Percentiles rank a stretch among this genome's conserved stretches.
These are phyloP conservation scores for Clinocottus analis DNA, from an alignment of 2,113 vertebrate species.

Conservation along the genomic window DNA sequence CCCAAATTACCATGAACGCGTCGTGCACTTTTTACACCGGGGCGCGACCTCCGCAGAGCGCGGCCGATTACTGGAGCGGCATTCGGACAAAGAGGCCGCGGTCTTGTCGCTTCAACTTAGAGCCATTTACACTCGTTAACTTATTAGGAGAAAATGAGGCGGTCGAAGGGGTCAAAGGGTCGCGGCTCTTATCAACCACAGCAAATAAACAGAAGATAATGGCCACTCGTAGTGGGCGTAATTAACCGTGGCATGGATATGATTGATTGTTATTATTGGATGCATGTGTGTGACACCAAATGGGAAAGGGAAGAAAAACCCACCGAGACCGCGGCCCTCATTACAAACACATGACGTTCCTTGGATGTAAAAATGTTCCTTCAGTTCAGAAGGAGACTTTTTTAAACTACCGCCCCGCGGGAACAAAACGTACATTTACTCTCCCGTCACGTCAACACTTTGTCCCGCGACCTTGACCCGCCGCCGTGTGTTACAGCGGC, in stretches of 20 bases:
- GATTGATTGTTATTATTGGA: background rate
- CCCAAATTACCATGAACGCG: background rate
- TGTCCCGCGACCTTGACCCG: conserved; percentile 24
- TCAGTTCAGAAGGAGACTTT: background rate
- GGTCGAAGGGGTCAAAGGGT: background rate
- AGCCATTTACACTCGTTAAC: background rate
- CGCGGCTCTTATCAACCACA: background rate
- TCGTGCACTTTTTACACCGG: background rate
- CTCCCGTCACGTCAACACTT: conserved; percentile 19
- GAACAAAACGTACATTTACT: conserved; percentile 2
- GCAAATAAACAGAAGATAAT: background rate
- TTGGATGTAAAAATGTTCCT: no score
- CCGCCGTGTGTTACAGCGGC: conserved; percentile 26
- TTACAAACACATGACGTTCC: conserved; percentile 10
- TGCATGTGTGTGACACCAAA: background rate
- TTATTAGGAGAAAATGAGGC: conserved; percentile 7
- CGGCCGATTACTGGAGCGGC: background rate
- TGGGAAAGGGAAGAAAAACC: background rate
- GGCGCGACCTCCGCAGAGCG: background rate
- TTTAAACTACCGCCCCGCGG: background rate
- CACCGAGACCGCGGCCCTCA: conserved; percentile 29
- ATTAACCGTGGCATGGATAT: background rate
- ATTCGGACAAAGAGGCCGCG: background rate
- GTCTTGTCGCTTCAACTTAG: conserved; percentile 9
- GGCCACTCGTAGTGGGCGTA: background rate